Evolutionary conservation across 1,140 invertebrate species (phyloP), one percentile per base, ranked within the genome.

Genomic region (Plodia interpunctella): DNA sequence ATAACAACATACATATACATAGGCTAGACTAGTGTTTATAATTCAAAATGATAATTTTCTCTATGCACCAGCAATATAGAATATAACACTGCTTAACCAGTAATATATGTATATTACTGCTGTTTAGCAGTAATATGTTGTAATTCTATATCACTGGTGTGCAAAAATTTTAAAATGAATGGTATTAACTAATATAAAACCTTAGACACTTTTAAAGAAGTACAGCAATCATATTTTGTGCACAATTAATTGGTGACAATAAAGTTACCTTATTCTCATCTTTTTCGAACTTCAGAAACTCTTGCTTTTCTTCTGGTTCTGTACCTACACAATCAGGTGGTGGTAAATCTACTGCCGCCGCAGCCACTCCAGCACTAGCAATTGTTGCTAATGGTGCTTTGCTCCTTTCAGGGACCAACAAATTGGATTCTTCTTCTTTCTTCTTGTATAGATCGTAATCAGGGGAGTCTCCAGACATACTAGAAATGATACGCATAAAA

Each of bases 391-490:
- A 32, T 15, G 80, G 55, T 5, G 21, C 49, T 50, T 68, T 72
- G 9, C 59, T 52, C 59, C 61, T 67, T 6, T 84, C 78, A 21
- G 77, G 67, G n/a, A 77, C 66, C 49, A 84, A 57, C 25, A 80
- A 62, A 53, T 59, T 60, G 15, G 64, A 55, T 18, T 76, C 77
- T 35, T 85, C 82, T 52, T 84, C 80, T 55, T 79, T 83, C 55
- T 80, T 85, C 61, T 72, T 80, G 38, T 72, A 63, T 18, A 60
- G 60, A 57, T 73, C 63, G 25, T 74, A 65, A 56, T 77, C 68
- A 58, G 72, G 55, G 13, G 80, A 82, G 61, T 83, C 80, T 32
- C 77, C 82, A 61, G 82, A 80, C 79, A 87, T 87, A 53, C 82
- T 87, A 62, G 44, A 76, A 78, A 68, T 44, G 13, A 44, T 44